Base-by-base conservation (phyloP, 1,140 invertebrate genomes). In the Drosophila tani region DNA sequence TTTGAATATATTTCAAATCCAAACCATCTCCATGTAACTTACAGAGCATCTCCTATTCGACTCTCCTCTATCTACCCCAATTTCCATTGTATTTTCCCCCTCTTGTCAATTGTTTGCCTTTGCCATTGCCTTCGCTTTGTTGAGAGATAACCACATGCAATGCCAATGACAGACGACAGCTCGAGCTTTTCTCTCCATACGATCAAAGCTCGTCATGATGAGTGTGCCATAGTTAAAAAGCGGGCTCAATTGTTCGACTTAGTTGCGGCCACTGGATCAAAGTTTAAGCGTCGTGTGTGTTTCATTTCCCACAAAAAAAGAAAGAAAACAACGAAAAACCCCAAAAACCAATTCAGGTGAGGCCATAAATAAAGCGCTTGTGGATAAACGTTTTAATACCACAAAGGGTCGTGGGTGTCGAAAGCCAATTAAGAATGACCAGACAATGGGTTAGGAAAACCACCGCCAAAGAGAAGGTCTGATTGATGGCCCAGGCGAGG, bases 381-480 rank as follows among this genome's bases (percentile, higher is more conserved):
- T 59, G 58, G 50, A 71, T 73, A 73, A 69, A 40, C 14, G 53
- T 41, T 27, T 62, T 46, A 9, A 46, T 47, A 9, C 32, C 12
- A 19, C 15, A 46, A 35, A 35, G 69, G 53, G 21, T 74, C 65
- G 38, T 49, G 27, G 49, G 40, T 57, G 50, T 40, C 27, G 51
- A 58, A 49, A 38, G 64, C n/a, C 71, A 65, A 81, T 75, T 81
- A 81, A 49, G 57, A 15, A 27, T 49, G 60, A 56, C 51, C 66
- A 78, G 51, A 65, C 53, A 62, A 73, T 67, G 62, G 41, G n/a
- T 45, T 15, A 41, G 64, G 55, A 40, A 57, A 24, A 66, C 14
- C 24, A 12, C 21, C 8, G 38, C 27, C 32, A 2, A 15, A 19
- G 60, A 32, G 32, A 46, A 43, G 32, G 40, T 27, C 41, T 63